Base-by-base conservation (phyloP, 2,113 vertebrate genomes). In the Synodontis membranacea region DNA sequence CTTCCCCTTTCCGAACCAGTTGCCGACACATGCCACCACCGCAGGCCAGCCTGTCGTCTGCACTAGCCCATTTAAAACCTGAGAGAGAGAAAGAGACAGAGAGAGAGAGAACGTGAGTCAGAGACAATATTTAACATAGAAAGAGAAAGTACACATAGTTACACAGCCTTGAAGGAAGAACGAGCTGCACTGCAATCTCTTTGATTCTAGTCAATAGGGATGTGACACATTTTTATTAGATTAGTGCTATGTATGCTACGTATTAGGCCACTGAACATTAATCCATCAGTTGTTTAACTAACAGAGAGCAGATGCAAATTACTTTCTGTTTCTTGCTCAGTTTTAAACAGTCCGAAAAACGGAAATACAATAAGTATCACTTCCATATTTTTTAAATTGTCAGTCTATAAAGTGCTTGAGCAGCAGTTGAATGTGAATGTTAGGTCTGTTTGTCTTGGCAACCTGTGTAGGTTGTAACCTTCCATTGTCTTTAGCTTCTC, bases 1-100 rank as follows among this genome's bases (percentile, higher is more conserved):
- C 98, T 97, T 99, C 91, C 98, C 98, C 92, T 99, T 99, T 88
- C 98, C 97, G 2, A 99, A 99, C 98, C 98, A 99, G 95, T 99
- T 99, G 34, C 97, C 97, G 0, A 99, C 93, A 0, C 97, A 99
- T 0, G 97, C 93, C 86, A 99, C 98, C 0, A 99, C 98, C 0
- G 98, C 92, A 0, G 98, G 98, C 98, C 98, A 99, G 6, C 98
- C 98, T 0, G 98, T 99, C 0, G 98, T 99, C 95, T 99, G 98
- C 58, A 94, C 96, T 80, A 99, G 92, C 15, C 98, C 98, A 0
- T 99, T 99, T 89, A 94, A 94, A 58, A 96, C 96, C 98, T 99
- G 78, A 80, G 23, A 88, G 60, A 87, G 46, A 66, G 15, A 76
- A 23, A 89, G 11, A 89, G 79, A 80, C 17, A 72, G 46, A 54